Conservation (phyloP, 2,113 vertebrate genomes). For the Eurypyga helias region DNA sequence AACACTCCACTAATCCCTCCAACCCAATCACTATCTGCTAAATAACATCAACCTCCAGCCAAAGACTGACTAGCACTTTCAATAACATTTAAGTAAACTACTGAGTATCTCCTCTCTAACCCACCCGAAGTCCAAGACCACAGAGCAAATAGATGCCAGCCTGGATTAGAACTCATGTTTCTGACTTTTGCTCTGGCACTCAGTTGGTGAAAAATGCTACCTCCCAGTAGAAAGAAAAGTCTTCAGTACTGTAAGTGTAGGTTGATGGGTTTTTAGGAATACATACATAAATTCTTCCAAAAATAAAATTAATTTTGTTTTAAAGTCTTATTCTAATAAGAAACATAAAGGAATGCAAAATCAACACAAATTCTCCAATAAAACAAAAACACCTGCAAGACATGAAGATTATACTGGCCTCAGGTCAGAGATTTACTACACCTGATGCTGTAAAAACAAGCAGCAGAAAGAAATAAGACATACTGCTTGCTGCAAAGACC, state of each 20-base stretch:
- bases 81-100: not conserved
- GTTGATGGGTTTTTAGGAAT: not conserved
- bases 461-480: not conserved
- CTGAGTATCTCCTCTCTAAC: not conserved
- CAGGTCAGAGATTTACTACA: not conserved
- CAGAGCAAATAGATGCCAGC: not conserved
- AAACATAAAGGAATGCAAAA: not conserved
- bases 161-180: not conserved
- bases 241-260: not conserved
- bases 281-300: not conserved
- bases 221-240: not conserved
- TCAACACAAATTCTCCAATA: not conserved
- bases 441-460: not conserved
- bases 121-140: not conserved
- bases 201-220: not conserved
- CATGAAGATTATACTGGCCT: not conserved
- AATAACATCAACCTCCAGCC: not conserved
- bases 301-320: not conserved
- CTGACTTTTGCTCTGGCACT: not conserved
- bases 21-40: not conserved
- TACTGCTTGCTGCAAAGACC: not conserved
- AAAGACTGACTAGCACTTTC: not conserved
- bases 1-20: not conserved
- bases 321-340: not conserved
- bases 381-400: not conserved